Percentiles rank a stretch among this genome's conserved stretches.
phyloP scores from a whole-genome alignment of 2,113 vertebrate genomes.

The Sminthopsis crassicaudata region DNA sequence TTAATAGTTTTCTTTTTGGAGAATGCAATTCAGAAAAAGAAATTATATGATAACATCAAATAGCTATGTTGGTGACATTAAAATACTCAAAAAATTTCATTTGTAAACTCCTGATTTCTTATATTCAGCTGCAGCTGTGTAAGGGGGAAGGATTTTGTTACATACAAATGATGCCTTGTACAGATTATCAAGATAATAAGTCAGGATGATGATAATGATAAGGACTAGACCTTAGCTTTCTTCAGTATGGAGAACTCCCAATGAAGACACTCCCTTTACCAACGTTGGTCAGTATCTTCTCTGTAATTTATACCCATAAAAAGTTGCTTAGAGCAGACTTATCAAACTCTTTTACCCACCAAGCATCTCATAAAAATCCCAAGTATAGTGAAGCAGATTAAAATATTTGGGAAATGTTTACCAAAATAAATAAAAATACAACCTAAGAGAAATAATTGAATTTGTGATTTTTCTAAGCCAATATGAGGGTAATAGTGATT shows the following conservation, averaged over 20 bases:
- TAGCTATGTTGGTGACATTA: not conserved
- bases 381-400: not conserved
- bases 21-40: not conserved
- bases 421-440: not conserved
- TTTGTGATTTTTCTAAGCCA: not conserved
- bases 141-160: not conserved
- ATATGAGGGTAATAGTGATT: not conserved
- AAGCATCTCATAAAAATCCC: not conserved
- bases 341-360: not conserved
- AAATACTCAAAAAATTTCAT: not conserved
- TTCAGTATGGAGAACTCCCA: not conserved
- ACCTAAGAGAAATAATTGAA: not conserved
- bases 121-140: not conserved
- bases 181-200: not conserved
- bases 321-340: not conserved
- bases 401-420: not conserved
- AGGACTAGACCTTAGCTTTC: not conserved
- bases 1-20: conserved; percentile 12
- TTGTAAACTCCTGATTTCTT: not conserved
- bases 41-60: not conserved
- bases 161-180: not conserved
- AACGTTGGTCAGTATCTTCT: not conserved
- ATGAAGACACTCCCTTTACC: not conserved
- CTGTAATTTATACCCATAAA: not conserved
- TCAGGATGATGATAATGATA: no score